Conservation (phyloP, 2,888 invertebrate species). For the Clanis bilineata region DNA sequence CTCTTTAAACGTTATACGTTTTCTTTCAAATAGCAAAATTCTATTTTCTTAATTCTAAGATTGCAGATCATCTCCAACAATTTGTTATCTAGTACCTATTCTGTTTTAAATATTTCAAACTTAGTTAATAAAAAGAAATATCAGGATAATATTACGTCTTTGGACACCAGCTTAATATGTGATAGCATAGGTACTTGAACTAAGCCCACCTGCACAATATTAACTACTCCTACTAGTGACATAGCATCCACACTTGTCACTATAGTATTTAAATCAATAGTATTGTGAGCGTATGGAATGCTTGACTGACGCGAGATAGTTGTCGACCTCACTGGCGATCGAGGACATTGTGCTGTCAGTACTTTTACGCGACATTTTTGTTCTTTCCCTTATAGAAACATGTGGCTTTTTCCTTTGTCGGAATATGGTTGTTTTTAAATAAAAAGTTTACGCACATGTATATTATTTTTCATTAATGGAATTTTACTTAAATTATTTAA, state of each 20-base stretch:
- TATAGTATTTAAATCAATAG: constrained; percentile 10
- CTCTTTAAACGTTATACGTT: not conserved
- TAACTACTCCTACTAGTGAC: not conserved
- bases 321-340: constrained; percentile 67
- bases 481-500: too few relatives aligned
- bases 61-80: too few relatives aligned
- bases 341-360: constrained; percentile 61
- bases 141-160: not conserved
- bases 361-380: constrained; percentile 51
- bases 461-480: too few relatives aligned
- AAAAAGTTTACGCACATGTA: too few relatives aligned
- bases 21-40: too few relatives aligned
- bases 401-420: not conserved
- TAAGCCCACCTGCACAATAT: not conserved
- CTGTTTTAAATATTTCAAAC: too few relatives aligned
- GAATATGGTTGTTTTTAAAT: not conserved
- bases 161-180: not conserved
- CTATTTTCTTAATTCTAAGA: too few relatives aligned
- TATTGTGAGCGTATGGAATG: constrained; percentile 16
- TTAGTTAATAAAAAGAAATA: too few relatives aligned
- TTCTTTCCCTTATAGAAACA: not conserved
- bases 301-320: constrained; percentile 53
- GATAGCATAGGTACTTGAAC: not conserved
- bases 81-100: too few relatives aligned
- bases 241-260: constrained; percentile 15